phyloP scores from a whole-genome alignment of 2,797 vertebrate genomes.

The Rhincodon typus region DNA sequence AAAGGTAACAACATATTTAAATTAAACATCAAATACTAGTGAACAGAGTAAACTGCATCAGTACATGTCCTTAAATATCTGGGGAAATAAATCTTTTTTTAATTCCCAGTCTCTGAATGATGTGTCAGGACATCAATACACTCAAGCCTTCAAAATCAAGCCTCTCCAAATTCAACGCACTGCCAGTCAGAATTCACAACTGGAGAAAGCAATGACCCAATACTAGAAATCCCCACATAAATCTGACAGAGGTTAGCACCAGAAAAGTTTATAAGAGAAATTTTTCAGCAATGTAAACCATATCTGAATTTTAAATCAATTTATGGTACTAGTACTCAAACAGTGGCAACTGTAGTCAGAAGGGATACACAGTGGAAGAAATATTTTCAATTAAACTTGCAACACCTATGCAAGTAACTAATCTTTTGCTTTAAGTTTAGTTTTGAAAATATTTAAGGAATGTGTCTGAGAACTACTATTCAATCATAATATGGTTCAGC shows the following conservation, averaged over 20 bases:
- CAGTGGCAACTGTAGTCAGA: not conserved
- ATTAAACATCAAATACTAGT: not conserved
- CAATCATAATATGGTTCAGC: not conserved
- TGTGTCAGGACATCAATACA: not conserved
- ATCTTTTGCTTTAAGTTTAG: not conserved
- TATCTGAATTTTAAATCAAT: not conserved
- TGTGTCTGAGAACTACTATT: not conserved
- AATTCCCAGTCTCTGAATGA: not conserved
- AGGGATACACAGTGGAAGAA: not conserved
- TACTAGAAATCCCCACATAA: not conserved
- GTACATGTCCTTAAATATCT: not conserved
- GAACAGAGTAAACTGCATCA: not conserved
- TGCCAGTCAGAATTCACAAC: not conserved
- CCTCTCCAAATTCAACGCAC: not conserved
- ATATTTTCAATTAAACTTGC: not conserved
- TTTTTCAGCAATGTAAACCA: not conserved
- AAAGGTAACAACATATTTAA: conserved; percentile 8
- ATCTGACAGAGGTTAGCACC: not conserved
- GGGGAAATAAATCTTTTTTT: not conserved
- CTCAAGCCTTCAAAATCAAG: not conserved
- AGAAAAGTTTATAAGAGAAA: not conserved
- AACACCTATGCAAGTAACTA: not conserved
- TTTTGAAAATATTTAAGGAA: not conserved
- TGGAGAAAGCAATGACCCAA: not conserved
- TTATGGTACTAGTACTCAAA: not conserved